Conservation (phyloP, 2,113 vertebrate species). For the Gadus chalcogrammus region DNA sequence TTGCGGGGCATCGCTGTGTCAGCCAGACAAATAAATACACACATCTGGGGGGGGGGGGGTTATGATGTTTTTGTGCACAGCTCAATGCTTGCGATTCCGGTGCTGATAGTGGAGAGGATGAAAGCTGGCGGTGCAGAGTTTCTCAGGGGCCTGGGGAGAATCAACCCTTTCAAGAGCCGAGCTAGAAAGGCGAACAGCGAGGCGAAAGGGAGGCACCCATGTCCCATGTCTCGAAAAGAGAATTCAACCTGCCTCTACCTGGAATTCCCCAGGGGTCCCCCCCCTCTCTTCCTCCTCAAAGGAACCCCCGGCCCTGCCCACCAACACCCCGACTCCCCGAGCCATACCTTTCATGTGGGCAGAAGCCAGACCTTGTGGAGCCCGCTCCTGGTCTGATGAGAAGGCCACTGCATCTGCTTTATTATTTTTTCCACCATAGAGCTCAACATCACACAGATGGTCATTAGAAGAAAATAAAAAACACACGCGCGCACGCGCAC, state of each 20-base stretch:
- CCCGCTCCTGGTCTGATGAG: conserved; percentile 24
- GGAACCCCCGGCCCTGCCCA: neutral
- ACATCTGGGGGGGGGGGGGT: too few species aligned
- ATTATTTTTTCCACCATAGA: conserved; percentile 3
- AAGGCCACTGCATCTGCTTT: conserved; percentile 4
- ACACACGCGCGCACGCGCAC: too few species aligned
- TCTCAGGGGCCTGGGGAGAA: too few species aligned
- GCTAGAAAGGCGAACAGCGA: too few species aligned
- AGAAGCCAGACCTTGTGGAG: conserved; percentile 51
- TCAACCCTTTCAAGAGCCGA: too few species aligned
- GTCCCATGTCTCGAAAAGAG: neutral
- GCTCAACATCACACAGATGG: conserved; percentile 52
- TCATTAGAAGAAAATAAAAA: conserved; percentile 48
- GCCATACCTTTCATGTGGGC: conserved; percentile 51
- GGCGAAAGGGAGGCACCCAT: neutral
- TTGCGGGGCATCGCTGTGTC: neutral
- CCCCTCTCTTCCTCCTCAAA: conserved; percentile 32
- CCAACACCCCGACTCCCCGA: conserved; percentile 12
- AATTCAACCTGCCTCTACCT: conserved; percentile 7
- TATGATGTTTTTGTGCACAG: too few species aligned
- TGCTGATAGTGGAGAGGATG: too few species aligned
- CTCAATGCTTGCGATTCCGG: too few species aligned
- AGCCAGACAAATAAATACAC: too few species aligned
- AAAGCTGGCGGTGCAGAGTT: too few species aligned
- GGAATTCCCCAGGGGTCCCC: conserved; percentile 13